Evolutionary conservation across 2,113 vertebrate genomes (phyloP).

Genomic region (Chionomys nivalis): DNA sequence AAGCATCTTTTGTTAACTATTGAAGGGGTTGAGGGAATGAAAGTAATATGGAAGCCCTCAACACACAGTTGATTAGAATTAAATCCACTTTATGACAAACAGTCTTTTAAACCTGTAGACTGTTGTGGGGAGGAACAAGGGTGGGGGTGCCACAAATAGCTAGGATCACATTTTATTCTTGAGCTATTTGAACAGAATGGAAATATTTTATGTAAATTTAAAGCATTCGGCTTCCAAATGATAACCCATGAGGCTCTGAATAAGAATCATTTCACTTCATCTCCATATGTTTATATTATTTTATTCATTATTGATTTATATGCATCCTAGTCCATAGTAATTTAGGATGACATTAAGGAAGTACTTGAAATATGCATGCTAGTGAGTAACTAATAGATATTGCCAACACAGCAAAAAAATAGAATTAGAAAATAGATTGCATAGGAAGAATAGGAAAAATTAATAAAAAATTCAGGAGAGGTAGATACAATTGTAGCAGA

Average conservation of each 20-base stretch:
- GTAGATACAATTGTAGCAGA: background rate
- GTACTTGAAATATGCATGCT: background rate
- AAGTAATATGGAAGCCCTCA: background rate
- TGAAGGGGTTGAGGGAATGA: background rate
- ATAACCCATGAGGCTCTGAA: background rate
- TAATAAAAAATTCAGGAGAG: background rate
- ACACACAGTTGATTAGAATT: background rate
- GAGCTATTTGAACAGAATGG: background rate
- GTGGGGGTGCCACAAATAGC: background rate
- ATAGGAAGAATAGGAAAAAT: background rate
- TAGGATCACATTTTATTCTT: background rate
- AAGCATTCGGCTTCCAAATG: background rate
- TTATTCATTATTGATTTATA: conserved; percentile 4
- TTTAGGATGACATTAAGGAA: background rate
- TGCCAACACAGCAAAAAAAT: background rate
- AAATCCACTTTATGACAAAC: background rate
- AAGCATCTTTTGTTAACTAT: background rate
- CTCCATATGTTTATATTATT: background rate
- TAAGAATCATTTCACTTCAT: background rate
- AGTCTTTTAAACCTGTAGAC: background rate
- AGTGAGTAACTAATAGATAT: background rate
- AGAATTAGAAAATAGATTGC: background rate
- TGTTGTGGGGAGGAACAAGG: background rate
- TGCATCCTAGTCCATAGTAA: background rate
- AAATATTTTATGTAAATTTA: background rate